Evolutionary conservation across 2,797 vertebrate species (phyloP).

Genomic region (Tragopan temminckii): DNA sequence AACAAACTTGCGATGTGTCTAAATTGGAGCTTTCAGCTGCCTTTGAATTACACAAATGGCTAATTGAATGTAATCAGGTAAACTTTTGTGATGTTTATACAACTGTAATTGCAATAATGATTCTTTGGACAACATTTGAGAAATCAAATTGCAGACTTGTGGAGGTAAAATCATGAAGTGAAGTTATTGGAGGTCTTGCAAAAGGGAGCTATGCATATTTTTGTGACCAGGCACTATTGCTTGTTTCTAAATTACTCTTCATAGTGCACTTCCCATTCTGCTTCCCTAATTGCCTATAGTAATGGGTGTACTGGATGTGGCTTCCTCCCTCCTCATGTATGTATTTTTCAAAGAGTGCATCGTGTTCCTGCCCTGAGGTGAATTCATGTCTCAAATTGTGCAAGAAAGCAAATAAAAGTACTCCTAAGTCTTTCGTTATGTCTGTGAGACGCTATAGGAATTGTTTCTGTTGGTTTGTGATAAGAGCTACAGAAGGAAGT

Average conservation of each 20-base stretch:
- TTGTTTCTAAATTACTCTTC: background rate
- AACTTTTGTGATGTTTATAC: constrained; percentile 27
- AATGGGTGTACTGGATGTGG: background rate
- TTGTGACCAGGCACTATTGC: background rate
- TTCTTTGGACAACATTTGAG: background rate
- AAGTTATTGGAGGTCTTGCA: background rate
- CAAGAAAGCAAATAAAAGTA: background rate
- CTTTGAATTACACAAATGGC: background rate
- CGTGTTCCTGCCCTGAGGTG: accelerated
- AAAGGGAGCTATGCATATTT: accelerated
- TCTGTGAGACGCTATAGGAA: background rate
- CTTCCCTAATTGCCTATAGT: background rate
- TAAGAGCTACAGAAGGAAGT: background rate
- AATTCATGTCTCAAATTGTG: background rate
- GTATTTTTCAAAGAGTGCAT: background rate
- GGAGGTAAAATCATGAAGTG: background rate
- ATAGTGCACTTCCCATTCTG: background rate
- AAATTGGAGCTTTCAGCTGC: background rate
- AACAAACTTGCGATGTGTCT: background rate
- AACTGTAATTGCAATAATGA: constrained; percentile 39
- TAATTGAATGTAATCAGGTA: constrained; percentile 46
- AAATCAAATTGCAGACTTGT: background rate
- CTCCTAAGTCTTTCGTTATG: background rate
- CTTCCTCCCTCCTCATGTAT: background rate
- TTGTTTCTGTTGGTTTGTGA: background rate